Conservation (phyloP, 2,888 invertebrate genomes). For the Poecilobothrus nobilitatus region DNA sequence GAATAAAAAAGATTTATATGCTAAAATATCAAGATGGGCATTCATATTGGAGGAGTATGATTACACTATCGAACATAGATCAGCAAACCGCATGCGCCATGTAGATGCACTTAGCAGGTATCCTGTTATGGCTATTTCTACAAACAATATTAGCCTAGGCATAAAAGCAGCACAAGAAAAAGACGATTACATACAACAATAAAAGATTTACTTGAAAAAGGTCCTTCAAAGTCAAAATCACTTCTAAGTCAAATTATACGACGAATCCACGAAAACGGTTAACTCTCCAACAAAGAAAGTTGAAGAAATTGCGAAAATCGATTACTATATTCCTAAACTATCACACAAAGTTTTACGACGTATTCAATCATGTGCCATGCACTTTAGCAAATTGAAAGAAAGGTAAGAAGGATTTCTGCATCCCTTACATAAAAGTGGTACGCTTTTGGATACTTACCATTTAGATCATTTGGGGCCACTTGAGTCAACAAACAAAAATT, state of each 20-base stretch:
- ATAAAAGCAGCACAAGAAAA: conserved; percentile 16
- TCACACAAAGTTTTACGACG: conserved; percentile 17
- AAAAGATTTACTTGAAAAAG: no score
- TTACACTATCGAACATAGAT: no score
- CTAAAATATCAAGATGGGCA: no score
- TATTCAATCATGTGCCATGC: conserved; percentile 18
- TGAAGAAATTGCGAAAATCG: conserved; percentile 17
- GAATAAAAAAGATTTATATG: no score
- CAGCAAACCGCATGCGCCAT: no score
- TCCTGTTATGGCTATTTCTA: no score
- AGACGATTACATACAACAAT: no score
- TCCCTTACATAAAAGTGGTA: conserved; percentile 29
- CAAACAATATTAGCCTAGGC: conserved; percentile 15
- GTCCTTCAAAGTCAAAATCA: no score
- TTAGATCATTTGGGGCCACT: conserved; percentile 34
- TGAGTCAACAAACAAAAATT: conserved; percentile 23
- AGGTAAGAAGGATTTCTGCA: conserved; percentile 32
- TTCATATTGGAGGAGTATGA: no score
- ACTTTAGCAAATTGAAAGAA: conserved; percentile 28
- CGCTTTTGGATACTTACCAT: conserved; percentile 32
- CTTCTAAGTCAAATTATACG: conserved; percentile 20
- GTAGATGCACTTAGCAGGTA: no score
- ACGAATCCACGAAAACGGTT: conserved; percentile 18
- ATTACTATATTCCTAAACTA: conserved; percentile 21
- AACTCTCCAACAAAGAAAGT: conserved; percentile 17